Conservation (phyloP, 2,888 invertebrate species). For the Amphipoea oculea region DNA sequence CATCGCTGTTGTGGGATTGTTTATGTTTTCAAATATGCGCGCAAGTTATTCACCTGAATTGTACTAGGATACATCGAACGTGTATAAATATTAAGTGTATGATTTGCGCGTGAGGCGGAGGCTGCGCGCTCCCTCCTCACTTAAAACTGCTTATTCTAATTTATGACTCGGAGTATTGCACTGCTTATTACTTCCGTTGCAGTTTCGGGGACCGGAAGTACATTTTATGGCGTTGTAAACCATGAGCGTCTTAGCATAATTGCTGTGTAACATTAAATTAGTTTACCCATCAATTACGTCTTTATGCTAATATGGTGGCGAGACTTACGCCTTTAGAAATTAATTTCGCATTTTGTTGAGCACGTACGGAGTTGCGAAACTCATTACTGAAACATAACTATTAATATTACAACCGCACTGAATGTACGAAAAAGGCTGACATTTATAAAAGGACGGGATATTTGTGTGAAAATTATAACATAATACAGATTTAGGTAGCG, state of each 20-base stretch:
- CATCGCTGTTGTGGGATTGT: constrained; percentile 82
- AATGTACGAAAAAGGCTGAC: constrained; percentile 40
- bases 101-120: constrained; percentile 69
- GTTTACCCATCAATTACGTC: constrained; percentile 87
- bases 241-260: constrained; percentile 89
- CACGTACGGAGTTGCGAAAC: constrained; percentile 55
- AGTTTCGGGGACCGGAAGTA: constrained; percentile 86
- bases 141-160: constrained; percentile 89
- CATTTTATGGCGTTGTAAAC: constrained; percentile 88
- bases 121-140: constrained; percentile 78
- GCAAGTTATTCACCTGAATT: constrained; percentile 58
- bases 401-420: constrained; percentile 45
- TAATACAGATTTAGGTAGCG: constrained; percentile 66
- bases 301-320: constrained; percentile 82
- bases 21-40: constrained; percentile 81
- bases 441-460: constrained; percentile 50
- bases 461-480: constrained; percentile 59
- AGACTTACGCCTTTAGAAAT: constrained; percentile 70
- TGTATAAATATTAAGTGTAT: constrained; percentile 64
- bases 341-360: constrained; percentile 69
- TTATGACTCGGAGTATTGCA: constrained; percentile 87
- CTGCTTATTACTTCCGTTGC: constrained; percentile 89
- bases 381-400: constrained; percentile 62
- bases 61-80: constrained; percentile 56
- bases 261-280: constrained; percentile 88